phyloP scores from a whole-genome alignment of 23 tunicate species.

The Aplidium turbinatum region DNA sequence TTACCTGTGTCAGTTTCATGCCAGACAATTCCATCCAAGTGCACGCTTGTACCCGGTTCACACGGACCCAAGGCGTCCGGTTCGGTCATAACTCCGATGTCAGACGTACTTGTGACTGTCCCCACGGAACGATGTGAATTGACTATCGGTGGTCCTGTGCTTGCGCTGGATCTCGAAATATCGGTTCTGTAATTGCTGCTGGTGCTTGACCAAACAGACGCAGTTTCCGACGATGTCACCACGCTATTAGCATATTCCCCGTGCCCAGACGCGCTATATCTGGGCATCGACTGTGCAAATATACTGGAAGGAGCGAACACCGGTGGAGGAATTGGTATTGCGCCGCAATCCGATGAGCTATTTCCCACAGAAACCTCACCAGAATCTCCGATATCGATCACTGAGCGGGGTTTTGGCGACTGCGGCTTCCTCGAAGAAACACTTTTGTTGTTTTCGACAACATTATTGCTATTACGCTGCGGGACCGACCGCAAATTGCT shows the following conservation, averaged over 20 bases:
- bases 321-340: conserved; percentile 34
- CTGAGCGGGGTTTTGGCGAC: too few relatives aligned
- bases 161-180: neutral
- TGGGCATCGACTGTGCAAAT: conserved; percentile 23
- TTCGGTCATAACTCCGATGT: conserved; percentile 65
- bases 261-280: conserved; percentile 4
- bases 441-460: neutral
- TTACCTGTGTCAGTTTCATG: conserved; percentile 80
- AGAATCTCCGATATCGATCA: neutral
- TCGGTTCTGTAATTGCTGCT: neutral
- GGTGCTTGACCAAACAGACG: conserved; percentile 9
- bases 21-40: conserved; percentile 85
- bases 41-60: conserved; percentile 75
- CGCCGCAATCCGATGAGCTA: neutral
- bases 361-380: conserved; percentile 15
- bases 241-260: neutral
- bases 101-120: conserved; percentile 48
- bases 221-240: conserved; percentile 1
- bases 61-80: conserved; percentile 78
- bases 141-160: neutral
- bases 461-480: neutral
- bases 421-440: neutral
- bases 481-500: neutral
- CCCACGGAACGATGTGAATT: conserved; percentile 48
- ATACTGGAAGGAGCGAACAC: conserved; percentile 55